phyloP scores from a whole-genome alignment of 2,888 invertebrate species.

The Ichneumon xanthorius region DNA sequence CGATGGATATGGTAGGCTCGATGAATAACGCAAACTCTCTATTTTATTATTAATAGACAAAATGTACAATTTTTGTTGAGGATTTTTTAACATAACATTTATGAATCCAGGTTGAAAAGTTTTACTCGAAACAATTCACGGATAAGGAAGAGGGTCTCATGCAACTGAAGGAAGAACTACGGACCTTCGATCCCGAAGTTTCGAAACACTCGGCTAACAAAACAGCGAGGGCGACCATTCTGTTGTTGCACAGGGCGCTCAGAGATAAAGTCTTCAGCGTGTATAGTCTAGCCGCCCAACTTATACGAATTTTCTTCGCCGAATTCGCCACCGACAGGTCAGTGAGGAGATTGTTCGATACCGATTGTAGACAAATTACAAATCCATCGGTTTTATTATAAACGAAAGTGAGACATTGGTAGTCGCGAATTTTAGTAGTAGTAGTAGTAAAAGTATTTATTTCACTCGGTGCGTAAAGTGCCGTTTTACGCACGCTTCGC shows the following conservation, averaged over 20 bases:
- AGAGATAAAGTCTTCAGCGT: constrained; percentile 96
- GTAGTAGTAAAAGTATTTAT: too few species aligned
- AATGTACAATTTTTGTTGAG: background rate
- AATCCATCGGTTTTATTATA: background rate
- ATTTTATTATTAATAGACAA: background rate
- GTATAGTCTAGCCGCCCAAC: constrained; percentile 93
- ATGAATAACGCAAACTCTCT: background rate
- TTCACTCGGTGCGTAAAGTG: too few species aligned
- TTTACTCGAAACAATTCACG: constrained; percentile 95
- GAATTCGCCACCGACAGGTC: constrained; percentile 94
- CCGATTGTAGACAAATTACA: background rate
- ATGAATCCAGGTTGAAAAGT: constrained; percentile 91
- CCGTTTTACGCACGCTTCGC: too few species aligned
- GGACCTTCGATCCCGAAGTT: constrained; percentile 84
- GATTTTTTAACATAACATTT: constrained; percentile 1
- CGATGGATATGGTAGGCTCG: constrained; percentile 91
- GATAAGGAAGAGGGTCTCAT: constrained; percentile 96
- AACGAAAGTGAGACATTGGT: background rate
- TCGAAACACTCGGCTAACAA: constrained; percentile 89
- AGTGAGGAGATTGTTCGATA: constrained; percentile 51
- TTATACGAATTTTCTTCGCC: constrained; percentile 91
- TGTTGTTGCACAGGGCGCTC: constrained; percentile 92
- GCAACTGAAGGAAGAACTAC: constrained; percentile 87
- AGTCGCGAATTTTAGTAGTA: background rate
- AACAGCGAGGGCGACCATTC: constrained; percentile 92